Evolutionary conservation across 2,797 vertebrate genomes (phyloP).

Genomic region (Sardinella longiceps): DNA sequence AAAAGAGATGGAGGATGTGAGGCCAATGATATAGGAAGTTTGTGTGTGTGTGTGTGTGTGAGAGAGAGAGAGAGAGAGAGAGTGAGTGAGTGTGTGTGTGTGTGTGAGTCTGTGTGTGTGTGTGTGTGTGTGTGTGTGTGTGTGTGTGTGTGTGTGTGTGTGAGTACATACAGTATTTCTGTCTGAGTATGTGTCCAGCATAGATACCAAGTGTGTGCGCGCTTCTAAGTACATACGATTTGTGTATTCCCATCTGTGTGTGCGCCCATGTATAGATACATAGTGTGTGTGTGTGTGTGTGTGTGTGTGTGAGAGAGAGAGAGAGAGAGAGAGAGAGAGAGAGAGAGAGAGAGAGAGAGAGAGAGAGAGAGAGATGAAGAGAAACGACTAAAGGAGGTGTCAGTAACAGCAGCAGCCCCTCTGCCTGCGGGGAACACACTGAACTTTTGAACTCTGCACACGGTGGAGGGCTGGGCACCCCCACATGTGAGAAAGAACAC

Average conservation of each 20-base stretch:
- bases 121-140: not conserved
- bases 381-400: slow-evolving; percentile 44
- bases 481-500: not conserved
- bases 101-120: not conserved
- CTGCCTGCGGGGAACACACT: slow-evolving; percentile 82
- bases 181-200: not conserved
- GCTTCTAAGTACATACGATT: not conserved
- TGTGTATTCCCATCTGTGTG: slow-evolving; percentile 3
- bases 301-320: no score
- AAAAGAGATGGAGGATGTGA: slow-evolving; percentile 26
- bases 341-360: no score
- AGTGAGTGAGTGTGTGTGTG: not conserved
- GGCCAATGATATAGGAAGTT: not conserved
- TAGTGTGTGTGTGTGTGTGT: not conserved
- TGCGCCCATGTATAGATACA: not conserved
- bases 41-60: not conserved
- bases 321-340: no score
- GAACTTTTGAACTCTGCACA: slow-evolving; percentile 89
- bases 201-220: not conserved
- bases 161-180: not conserved
- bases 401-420: slow-evolving; percentile 55
- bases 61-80: no score
- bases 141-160: not conserved
- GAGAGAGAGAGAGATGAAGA: not conserved
- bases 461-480: slow-evolving; percentile 42